Percentiles rank a stretch among this genome's conserved stretches.
Conservation (phyloP, 2,888 invertebrate species). For the Neocrepidodera transversa region DNA sequence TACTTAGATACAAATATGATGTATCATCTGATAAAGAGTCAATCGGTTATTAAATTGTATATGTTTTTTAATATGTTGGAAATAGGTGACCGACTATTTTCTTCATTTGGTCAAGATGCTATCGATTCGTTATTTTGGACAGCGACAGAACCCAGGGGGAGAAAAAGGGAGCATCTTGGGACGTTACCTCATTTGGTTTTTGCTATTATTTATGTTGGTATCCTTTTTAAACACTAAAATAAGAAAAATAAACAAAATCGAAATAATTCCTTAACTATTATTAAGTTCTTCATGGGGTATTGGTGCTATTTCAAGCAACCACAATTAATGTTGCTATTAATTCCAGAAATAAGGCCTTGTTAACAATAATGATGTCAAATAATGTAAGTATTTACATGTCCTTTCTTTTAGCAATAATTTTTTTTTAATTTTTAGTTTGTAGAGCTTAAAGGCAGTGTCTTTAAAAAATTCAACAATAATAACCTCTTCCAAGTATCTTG, state of each 20-base stretch:
- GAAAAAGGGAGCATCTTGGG: slow-evolving; percentile 83
- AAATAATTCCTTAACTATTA: slow-evolving; percentile 38
- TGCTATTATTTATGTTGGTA: slow-evolving; percentile 92
- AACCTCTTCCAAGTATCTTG: slow-evolving; percentile 98
- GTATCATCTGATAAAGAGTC: slow-evolving; percentile 96
- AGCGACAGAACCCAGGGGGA: slow-evolving; percentile 90
- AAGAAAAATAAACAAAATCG: slow-evolving; percentile 10
- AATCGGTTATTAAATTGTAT: slow-evolving; percentile 98
- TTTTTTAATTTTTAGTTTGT: slow-evolving; percentile 78
- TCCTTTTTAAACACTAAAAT: slow-evolving; percentile 74
- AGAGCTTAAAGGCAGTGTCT: slow-evolving; percentile 98
- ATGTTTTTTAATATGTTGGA: slow-evolving; percentile 99
- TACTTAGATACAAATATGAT: slow-evolving; percentile 97
- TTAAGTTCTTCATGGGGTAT: slow-evolving; percentile 81
- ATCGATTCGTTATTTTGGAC: slow-evolving; percentile 99
- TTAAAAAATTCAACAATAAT: slow-evolving; percentile 98
- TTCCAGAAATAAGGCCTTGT: slow-evolving; percentile 95
- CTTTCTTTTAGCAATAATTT: too few relatives aligned
- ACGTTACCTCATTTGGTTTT: slow-evolving; percentile 90
- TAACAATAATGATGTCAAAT: slow-evolving; percentile 99
- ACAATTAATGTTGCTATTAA: slow-evolving; percentile 99
- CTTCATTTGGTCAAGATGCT: slow-evolving; percentile 97
- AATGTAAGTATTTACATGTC: slow-evolving; percentile 87
- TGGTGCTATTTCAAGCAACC: slow-evolving; percentile 95
- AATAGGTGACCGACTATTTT: slow-evolving; percentile 94